phyloP scores from a whole-genome alignment of 2,888 invertebrate genomes.

The Drosophila greeni region DNA sequence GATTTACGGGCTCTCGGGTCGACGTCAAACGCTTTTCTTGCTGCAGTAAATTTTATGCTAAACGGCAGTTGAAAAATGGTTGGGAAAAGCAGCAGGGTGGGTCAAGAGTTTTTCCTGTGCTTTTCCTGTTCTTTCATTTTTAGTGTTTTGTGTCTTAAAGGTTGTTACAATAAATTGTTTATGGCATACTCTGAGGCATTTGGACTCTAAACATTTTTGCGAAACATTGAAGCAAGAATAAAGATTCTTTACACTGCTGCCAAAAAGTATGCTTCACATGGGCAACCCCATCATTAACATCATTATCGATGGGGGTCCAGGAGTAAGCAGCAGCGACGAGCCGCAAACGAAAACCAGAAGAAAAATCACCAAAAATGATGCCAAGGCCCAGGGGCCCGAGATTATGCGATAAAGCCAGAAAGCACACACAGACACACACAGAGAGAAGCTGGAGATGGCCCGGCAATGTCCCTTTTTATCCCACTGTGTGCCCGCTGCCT shows the following conservation, averaged over 20 bases:
- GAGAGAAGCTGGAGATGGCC: constrained; percentile 59
- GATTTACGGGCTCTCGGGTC: constrained; percentile 63
- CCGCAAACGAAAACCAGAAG: constrained; percentile 25
- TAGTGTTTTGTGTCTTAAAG: constrained; percentile 48
- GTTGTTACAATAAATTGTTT: constrained; percentile 71
- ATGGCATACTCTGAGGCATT: constrained; percentile 62
- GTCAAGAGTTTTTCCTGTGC: constrained; percentile 1
- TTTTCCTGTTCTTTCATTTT: constrained; percentile 1
- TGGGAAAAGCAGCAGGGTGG: constrained; percentile 6
- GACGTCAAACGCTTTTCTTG: constrained; percentile 65
- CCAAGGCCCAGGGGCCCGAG: constrained; percentile 54
- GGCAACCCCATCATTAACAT: constrained; percentile 61
- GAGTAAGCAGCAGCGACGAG: constrained; percentile 9
- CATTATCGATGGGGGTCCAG: constrained; percentile 50
- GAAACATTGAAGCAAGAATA: constrained; percentile 21
- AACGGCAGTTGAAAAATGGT: constrained; percentile 44
- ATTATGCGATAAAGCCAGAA: constrained; percentile 64
- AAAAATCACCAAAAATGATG: constrained; percentile 40
- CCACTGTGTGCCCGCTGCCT: background rate
- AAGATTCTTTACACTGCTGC: too few species aligned
- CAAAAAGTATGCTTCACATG: constrained; percentile 36
- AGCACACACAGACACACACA: constrained; percentile 25
- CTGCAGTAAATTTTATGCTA: constrained; percentile 73
- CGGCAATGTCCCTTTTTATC: constrained; percentile 28
- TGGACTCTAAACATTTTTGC: constrained; percentile 3